Evolutionary conservation across 2,113 vertebrate species (phyloP), one percentile per base, ranked within the genome.

Genomic region (Xiphorhynchus elegans): DNA sequence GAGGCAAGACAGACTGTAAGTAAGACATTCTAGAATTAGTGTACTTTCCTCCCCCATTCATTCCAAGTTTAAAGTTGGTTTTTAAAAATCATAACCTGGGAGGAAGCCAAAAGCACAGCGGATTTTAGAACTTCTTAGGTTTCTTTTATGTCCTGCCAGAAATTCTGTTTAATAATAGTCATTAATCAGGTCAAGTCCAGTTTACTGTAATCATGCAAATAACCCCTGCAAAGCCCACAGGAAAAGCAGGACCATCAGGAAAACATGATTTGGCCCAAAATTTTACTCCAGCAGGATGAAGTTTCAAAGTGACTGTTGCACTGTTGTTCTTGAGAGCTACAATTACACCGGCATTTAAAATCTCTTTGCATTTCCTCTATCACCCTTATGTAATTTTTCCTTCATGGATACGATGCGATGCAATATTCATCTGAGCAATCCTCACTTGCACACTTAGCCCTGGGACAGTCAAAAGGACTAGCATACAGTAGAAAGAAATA

Each of bases 91-190:
- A 21, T 46, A 81, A 90, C 23, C 83, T 42, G 8, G 25, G 52
- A 94, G 16, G 37, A 93, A 84, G 40, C 39, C 37, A 72, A 89
- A 19, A 72, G 9, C 0, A 0, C 37, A 70, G 72, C 0, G 0
- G n/a, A 86, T n/a, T 74, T 88, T 42, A 73, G 58, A 62, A 85
- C 55, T 91, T 93, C 12, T 25, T 29, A 14, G 7, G 31, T 56
- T 86, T 89, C 59, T 77, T 80, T 50, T 19, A 47, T 5, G 4
- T 16, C 55, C 20, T 72, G 13, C 18, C 49, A 56, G 66, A 87
- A 91, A 91, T 67, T 64, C 47, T 33, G 2, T 33, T 69, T 37
- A 58, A 5, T 52, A 78, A 63, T 44, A 74, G 18, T 3, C 28
- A 78, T 72, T 83, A 89, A 53, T 86, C 62, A 75, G 31, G 82